These are phyloP conservation scores for Fopius arisanus DNA, from an alignment of 1,140 invertebrate species.

Conservation along the genomic window DNA sequence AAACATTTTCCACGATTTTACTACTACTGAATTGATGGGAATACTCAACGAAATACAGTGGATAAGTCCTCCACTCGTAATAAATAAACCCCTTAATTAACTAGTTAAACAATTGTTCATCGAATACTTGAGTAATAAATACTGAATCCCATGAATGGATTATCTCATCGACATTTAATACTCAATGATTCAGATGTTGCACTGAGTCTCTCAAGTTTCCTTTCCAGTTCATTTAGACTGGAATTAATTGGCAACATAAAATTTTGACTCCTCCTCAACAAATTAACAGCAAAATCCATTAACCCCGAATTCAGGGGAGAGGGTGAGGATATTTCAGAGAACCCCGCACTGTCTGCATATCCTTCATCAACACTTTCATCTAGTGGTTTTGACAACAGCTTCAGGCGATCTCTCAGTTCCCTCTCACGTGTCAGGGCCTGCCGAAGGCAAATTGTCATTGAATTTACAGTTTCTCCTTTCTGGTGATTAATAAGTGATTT, in stretches of 20 bases:
- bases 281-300: conserved; percentile 43
- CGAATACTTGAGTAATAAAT: background rate
- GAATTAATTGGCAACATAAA: conserved; percentile 49
- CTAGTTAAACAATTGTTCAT: background rate
- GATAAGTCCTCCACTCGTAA: background rate
- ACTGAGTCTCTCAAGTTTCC: conserved; percentile 43
- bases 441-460: conserved; percentile 39
- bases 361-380: conserved; percentile 55
- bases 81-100: too few species aligned
- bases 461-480: conserved; percentile 40
- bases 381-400: conserved; percentile 36
- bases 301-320: conserved; percentile 48
- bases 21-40: background rate
- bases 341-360: conserved; percentile 44
- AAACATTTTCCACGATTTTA: background rate
- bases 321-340: conserved; percentile 41
- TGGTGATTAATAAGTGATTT: conserved; percentile 34
- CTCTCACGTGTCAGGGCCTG: conserved; percentile 44
- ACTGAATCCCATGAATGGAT: background rate
- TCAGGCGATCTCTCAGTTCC: conserved; percentile 44
- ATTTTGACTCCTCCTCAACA: conserved; percentile 48
- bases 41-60: background rate
- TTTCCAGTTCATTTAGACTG: conserved; percentile 46
- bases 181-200: background rate
- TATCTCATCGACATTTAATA: background rate